Base-by-base conservation (phyloP, 2,888 invertebrate genomes). In the Dryomyza anilis region DNA sequence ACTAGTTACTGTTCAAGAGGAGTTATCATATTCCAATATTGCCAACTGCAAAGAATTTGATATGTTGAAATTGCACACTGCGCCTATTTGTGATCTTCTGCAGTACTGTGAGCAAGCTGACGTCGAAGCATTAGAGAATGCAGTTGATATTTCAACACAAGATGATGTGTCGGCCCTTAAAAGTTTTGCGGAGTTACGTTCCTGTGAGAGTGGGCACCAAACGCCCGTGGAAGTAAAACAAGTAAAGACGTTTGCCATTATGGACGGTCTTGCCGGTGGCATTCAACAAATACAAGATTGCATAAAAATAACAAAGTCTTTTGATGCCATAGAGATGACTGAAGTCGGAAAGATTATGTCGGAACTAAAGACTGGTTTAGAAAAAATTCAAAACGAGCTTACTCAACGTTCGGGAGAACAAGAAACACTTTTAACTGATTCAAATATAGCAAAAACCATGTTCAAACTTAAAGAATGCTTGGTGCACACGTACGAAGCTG, bases 111-210 rank as follows among this genome's bases (percentile, higher is more conserved):
- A 81, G 25, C 75, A 75, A 33, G 70, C 79, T 0, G 75, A 82
- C 57, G 57, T 69, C 0, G 74, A 81, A 39, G 68, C 72, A 0
- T 48, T 87, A 39, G 88, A 88, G 74, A 83, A 79, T 8, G 74
- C 80, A 5, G 85, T 84, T 33, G 87, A 87, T 46, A 81, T 88
- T 73, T 87, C 88, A 4, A 86, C 87, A 7, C 83, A 87, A 59
- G 86, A 86, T 69, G 87, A 87, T 71, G 81, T 88, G 68, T 87
- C 88, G 0, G 86, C 85, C 3, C 83, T 89, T 19, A 86, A 87
- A 79, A 87, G 87, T 1, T 83, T 84, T 39, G 86, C 86, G 3
- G 86, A 86, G 30, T 65, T 21, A 6, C 60, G 62, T 6, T 39
- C 68, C 1, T 46, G 45, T 7, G 68, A 69, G 2, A 65, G 60